A percentile compares a stretch with the other conserved stretches of the same genome.
Evolutionary conservation across 2,888 invertebrate species (phyloP).

Genomic region (Drosophila mulleri): DNA sequence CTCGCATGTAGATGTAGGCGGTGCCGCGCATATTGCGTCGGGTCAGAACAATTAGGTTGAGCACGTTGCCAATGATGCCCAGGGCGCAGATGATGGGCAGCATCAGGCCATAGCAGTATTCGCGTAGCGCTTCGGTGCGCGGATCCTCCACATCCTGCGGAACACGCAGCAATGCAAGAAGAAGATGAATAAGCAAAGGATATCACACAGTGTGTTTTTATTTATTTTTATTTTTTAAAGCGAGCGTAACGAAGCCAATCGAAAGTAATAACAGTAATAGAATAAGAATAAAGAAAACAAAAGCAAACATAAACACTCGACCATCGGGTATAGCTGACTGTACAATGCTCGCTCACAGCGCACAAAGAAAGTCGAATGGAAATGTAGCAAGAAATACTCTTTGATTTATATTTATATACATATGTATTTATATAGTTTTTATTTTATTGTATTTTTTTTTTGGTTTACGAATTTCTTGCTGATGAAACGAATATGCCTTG

Average conservation of each 20-base stretch:
- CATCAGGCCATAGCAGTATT: slow-evolving; percentile 88
- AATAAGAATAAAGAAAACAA: neutral
- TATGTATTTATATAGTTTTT: too few relatives aligned
- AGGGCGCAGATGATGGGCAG: slow-evolving; percentile 89
- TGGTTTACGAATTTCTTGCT: neutral
- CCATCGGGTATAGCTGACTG: neutral
- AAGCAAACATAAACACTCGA: neutral
- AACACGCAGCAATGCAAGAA: neutral
- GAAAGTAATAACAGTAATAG: slow-evolving; percentile 38
- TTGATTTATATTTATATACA: neutral
- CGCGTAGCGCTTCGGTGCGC: slow-evolving; percentile 87
- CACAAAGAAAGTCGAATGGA: too few relatives aligned
- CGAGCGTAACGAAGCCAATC: slow-evolving; percentile 42
- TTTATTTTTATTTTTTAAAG: slow-evolving; percentile 3
- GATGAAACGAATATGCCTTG: slow-evolving; percentile 1
- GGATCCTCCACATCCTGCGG: slow-evolving; percentile 86
- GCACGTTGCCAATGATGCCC: slow-evolving; percentile 91
- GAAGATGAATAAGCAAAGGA: neutral
- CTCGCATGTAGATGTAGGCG: slow-evolving; percentile 92
- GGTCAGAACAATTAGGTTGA: slow-evolving; percentile 92
- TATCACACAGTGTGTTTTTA: slow-evolving; percentile 1
- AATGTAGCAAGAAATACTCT: neutral
- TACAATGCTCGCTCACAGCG: neutral
- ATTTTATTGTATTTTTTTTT: too few relatives aligned
- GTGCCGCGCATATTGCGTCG: slow-evolving; percentile 91